Base-by-base conservation (phyloP, 2,888 invertebrate genomes). In the Drosophila pseudotalamancana region DNA sequence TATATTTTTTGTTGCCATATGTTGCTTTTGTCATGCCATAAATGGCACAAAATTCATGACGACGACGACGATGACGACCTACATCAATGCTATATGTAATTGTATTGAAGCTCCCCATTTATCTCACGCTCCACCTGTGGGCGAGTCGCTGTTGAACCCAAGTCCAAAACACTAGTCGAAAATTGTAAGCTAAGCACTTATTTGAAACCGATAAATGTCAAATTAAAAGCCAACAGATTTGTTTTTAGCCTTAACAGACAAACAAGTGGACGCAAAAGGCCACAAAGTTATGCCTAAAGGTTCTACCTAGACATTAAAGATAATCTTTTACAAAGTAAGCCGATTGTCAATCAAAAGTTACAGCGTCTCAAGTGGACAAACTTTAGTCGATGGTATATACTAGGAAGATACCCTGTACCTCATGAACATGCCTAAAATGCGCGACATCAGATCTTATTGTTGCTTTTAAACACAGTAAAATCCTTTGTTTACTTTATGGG, bases 61-160 rank as follows among this genome's bases (percentile, higher is more conserved):
- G 51, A 37, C 34, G 18, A 61, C 32, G 32, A 34, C 32, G 64
- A 34, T 55, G 55, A 70, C 83, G 78, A 82, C 78, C 78, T 82
- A 82, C 86, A 79, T 72, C 77, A 79, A 83, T 67, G 61, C 29
- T 59, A 48, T 4, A 16, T 65, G 37, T 81, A 60, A 77, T 84
- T 59, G 63, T 53, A 42, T 77, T 48, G 63, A 62, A 71, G 62
- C 39, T 45, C 34, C n/a, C n/a, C 67, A 62, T 76, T 72, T 79
- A 56, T 59, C 68, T 42, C 50, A 16, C 29, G 32, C 51, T 39
- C 16, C 9, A 11, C 2, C 19, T 39, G 73, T 70, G 72, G 72
- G 70, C 50, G 67, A 27, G 40, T 21, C 54, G 40, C 32, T 9
- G 12, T 8, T 18, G 19, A n/a, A n/a, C n/a, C n/a, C n/a, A n/a